phyloP scores from a whole-genome alignment of 2,888 invertebrate species.

The Arctia plantaginis region DNA sequence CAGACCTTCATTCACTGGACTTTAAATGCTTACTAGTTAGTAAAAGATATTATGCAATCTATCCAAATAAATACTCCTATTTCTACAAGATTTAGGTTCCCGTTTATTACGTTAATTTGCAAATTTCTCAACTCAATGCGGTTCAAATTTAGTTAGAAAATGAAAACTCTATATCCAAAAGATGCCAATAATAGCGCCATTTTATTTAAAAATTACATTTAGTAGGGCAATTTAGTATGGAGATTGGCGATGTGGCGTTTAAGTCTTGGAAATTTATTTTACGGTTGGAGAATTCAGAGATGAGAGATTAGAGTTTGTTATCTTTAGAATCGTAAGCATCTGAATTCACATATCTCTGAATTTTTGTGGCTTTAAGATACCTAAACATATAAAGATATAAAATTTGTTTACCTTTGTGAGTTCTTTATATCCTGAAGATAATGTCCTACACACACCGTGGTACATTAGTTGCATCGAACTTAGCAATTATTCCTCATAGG shows the following conservation, averaged over 20 bases:
- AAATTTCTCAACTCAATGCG: slow-evolving; percentile 13
- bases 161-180: slow-evolving; percentile 43
- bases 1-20: background rate
- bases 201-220: slow-evolving; percentile 14
- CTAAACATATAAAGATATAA: no score
- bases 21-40: background rate
- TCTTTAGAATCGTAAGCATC: background rate
- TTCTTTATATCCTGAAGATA: no score
- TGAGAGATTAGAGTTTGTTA: background rate
- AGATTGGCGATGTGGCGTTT: background rate
- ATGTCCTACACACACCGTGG: no score
- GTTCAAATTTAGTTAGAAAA: slow-evolving; percentile 50
- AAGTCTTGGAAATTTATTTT: background rate
- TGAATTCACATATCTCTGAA: background rate
- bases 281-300: no score
- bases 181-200: slow-evolving; percentile 27
- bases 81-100: background rate
- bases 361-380: no score
- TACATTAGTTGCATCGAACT: no score
- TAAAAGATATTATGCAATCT: background rate
- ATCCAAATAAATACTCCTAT: background rate
- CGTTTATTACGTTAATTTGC: slow-evolving; percentile 5
- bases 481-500: no score
- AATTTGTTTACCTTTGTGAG: no score
- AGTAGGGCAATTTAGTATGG: background rate